These are phyloP conservation scores for Lasioglossum pauxillum DNA, from an alignment of 2,888 invertebrate genomes.

Conservation along the genomic window DNA sequence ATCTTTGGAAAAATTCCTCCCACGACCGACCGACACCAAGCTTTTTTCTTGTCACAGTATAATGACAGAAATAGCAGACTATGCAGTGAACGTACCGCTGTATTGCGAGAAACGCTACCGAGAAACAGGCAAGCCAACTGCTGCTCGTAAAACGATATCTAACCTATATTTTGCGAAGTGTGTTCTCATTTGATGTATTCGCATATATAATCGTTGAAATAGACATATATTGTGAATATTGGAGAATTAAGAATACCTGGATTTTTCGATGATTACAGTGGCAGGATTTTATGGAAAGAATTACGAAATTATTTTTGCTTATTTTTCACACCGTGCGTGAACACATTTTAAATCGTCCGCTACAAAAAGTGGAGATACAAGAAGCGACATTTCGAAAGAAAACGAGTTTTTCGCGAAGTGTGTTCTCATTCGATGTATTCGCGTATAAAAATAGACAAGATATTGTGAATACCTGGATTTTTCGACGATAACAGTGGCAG, in stretches of 20 bases:
- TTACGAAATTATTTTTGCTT: background rate
- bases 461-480: no score
- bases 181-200: background rate
- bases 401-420: no score
- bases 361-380: no score
- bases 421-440: no score
- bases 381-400: no score
- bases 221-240: background rate
- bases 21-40: background rate
- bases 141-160: background rate
- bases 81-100: constrained; percentile 3
- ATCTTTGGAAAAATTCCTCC: constrained; percentile 11
- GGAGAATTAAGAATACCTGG: background rate
- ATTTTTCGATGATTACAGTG: background rate
- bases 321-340: background rate
- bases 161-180: background rate
- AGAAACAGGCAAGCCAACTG: constrained; percentile 40
- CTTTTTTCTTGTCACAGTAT: constrained; percentile 47
- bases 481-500: no score
- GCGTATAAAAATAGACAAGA: no score
- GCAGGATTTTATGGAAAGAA: background rate
- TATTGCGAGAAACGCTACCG: constrained; percentile 37
- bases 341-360: background rate
- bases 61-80: constrained; percentile 52
- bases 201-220: background rate